A percentile compares a stretch with the other conserved stretches of the same genome.
These are phyloP conservation scores for Ostrea edulis DNA, from an alignment of 1,140 invertebrate species.

Conservation along the genomic window DNA sequence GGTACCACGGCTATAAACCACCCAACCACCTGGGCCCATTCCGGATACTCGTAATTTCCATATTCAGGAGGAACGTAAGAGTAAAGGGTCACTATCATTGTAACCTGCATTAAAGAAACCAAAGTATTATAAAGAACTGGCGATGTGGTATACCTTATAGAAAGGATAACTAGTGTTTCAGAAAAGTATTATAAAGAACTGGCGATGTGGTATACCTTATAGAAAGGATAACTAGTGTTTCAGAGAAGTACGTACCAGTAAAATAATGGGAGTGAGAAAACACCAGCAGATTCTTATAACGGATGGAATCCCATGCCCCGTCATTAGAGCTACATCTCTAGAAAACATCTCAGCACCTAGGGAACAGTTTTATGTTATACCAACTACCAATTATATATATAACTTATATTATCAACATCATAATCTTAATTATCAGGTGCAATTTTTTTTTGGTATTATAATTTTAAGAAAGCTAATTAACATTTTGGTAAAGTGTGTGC, in stretches of 20 bases:
- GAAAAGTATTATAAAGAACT: neutral
- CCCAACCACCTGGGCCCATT: constrained; percentile 66
- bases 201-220: neutral
- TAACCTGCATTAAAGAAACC: constrained; percentile 83
- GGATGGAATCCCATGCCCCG: constrained; percentile 54
- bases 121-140: too few relatives aligned
- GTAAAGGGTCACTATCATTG: constrained; percentile 84
- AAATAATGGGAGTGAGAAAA: constrained; percentile 62
- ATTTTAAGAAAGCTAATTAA: too few relatives aligned
- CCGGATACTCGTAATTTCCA: constrained; percentile 73
- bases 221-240: neutral
- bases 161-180: neutral
- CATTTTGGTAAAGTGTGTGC: too few relatives aligned
- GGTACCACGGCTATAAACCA: constrained; percentile 66
- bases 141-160: neutral
- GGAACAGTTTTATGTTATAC: neutral
- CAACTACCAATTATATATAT: neutral
- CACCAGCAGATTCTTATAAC: constrained; percentile 64
- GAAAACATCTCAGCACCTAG: constrained; percentile 66
- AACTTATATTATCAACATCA: neutral
- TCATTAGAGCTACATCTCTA: constrained; percentile 67
- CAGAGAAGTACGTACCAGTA: constrained; percentile 58
- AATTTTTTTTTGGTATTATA: too few relatives aligned
- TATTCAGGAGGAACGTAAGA: constrained; percentile 82
- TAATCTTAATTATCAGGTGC: too few relatives aligned